Evolutionary conservation across 2,888 invertebrate species (phyloP).

Genomic region (Automeris io): DNA sequence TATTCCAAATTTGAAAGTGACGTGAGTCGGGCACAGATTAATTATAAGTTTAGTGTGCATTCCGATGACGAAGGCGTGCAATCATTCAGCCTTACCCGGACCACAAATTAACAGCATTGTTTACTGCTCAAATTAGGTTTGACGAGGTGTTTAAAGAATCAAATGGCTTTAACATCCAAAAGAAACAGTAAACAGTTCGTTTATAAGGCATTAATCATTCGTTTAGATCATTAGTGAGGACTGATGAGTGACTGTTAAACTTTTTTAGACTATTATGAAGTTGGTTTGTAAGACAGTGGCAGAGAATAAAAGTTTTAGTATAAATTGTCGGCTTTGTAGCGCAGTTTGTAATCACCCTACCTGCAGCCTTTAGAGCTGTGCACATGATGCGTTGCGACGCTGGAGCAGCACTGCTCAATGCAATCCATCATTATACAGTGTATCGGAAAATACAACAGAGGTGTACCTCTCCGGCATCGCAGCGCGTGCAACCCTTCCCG

Average conservation of each 20-base stretch:
- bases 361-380: no score
- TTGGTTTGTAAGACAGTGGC: no score
- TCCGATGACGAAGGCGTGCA: constrained; percentile 4
- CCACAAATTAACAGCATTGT: constrained; percentile 10
- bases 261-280: no score
- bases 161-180: constrained; percentile 8
- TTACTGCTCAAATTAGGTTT: constrained; percentile 11
- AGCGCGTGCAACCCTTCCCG: no score
- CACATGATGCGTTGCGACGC: no score
- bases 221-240: constrained; percentile 7
- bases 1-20: constrained; percentile 13
- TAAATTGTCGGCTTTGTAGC: no score
- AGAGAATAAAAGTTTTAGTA: no score
- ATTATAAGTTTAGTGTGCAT: constrained; percentile 5
- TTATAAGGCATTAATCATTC: constrained; percentile 2
- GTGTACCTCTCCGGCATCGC: no score
- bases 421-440: no score
- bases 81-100: constrained; percentile 6
- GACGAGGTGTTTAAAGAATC: constrained; percentile 7
- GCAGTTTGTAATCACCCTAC: no score
- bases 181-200: constrained; percentile 8
- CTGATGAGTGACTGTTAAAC: neutral
- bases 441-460: no score
- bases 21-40: constrained; percentile 4
- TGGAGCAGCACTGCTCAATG: no score